Conservation (phyloP, 1,140 invertebrate species). For the Caenorhabditis inopinata region DNA sequence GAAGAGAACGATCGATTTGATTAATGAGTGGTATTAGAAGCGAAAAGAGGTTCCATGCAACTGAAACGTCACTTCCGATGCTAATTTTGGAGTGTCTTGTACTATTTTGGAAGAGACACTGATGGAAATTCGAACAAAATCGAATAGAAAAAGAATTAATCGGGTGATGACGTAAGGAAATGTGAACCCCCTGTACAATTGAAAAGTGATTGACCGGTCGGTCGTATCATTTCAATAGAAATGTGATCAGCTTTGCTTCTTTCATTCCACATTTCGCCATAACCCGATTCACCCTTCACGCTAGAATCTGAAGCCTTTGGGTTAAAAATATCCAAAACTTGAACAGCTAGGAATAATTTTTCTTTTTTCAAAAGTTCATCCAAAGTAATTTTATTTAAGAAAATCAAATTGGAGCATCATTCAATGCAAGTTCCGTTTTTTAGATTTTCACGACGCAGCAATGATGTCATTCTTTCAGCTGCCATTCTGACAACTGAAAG, state of each 20-base stretch:
- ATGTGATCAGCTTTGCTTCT: too few relatives aligned
- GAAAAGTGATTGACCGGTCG: too few relatives aligned
- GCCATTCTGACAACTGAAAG: too few relatives aligned
- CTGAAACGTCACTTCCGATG: not conserved
- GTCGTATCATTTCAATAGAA: too few relatives aligned
- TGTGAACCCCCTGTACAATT: not conserved
- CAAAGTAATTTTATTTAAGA: too few relatives aligned
- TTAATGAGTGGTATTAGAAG: not conserved
- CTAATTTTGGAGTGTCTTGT: not conserved
- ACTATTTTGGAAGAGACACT: not conserved
- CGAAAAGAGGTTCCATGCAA: not conserved
- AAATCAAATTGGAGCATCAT: not conserved
- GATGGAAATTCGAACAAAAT: not conserved
- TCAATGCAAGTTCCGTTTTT: not conserved
- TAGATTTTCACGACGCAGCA: not conserved
- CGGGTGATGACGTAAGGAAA: not conserved
- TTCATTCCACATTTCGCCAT: too few relatives aligned
- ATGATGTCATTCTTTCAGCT: not conserved
- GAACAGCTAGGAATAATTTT: too few relatives aligned
- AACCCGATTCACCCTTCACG: too few relatives aligned
- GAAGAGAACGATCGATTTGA: not conserved
- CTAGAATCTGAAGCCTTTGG: too few relatives aligned
- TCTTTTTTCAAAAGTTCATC: too few relatives aligned
- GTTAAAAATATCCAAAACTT: too few relatives aligned
- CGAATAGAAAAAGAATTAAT: not conserved